A percentile compares a stretch with the other conserved stretches of the same genome.
phyloP scores from a whole-genome alignment of 2,797 vertebrate species.

The Ceryle rudis region DNA sequence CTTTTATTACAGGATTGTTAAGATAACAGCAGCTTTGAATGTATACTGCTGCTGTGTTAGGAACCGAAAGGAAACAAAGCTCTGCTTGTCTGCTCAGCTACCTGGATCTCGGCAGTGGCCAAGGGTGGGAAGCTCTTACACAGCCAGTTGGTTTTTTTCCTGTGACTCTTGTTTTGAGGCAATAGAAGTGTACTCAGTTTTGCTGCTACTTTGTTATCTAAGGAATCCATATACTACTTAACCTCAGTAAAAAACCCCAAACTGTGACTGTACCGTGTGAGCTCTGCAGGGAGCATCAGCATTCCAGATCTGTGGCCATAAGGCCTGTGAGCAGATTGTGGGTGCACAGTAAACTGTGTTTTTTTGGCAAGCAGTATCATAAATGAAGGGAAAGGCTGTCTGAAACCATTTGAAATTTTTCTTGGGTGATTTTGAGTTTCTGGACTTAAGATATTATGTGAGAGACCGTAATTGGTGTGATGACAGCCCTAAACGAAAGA shows the following conservation, averaged over 20 bases:
- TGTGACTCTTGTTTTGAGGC: slow-evolving; percentile 31
- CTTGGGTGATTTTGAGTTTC: slow-evolving; percentile 38
- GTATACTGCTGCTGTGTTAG: neutral
- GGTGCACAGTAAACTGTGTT: neutral
- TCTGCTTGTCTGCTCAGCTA: slow-evolving; percentile 10
- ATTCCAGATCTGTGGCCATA: slow-evolving; percentile 45
- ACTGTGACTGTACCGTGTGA: neutral
- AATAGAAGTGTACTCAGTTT: neutral
- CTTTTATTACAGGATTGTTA: slow-evolving; percentile 27
- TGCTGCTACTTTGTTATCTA: slow-evolving; percentile 60
- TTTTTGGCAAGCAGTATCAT: neutral
- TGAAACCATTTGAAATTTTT: slow-evolving; percentile 23
- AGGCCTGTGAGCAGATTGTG: slow-evolving; percentile 2
- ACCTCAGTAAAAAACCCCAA: neutral
- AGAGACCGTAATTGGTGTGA: slow-evolving; percentile 5
- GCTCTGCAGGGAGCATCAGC: slow-evolving; percentile 36
- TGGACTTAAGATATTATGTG: neutral
- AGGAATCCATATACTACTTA: slow-evolving; percentile 68
- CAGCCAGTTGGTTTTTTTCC: neutral
- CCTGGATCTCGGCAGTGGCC: neutral
- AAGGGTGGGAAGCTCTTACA: neutral
- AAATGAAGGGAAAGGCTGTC: slow-evolving; percentile 21
- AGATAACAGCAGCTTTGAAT: slow-evolving; percentile 15
- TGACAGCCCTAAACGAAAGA: neutral
- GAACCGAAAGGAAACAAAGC: neutral